Base-by-base conservation (phyloP, 1,140 invertebrate genomes). In the Trichogramma pretiosum region DNA sequence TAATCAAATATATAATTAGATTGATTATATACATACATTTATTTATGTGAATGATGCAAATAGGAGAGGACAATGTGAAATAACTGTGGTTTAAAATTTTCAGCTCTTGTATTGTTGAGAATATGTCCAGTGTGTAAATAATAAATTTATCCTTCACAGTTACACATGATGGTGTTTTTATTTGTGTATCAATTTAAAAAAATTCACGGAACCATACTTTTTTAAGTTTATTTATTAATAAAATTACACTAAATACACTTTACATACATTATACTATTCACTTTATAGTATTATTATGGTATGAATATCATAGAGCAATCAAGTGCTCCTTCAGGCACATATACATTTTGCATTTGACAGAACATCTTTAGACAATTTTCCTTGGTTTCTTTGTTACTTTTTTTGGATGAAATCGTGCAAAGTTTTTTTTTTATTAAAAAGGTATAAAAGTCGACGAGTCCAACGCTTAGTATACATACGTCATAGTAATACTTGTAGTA, bases 61-160 rank as follows among this genome's bases (percentile, higher is more conserved):
- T n/a, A n/a, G n/a, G n/a, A n/a, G n/a, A n/a, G n/a, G n/a, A n/a
- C n/a, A n/a, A n/a, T n/a, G n/a, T n/a, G n/a, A n/a, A n/a, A n/a
- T n/a, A n/a, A n/a, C n/a, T n/a, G n/a, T n/a, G n/a, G n/a, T n/a
- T n/a, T n/a, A n/a, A n/a, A n/a, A n/a, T n/a, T n/a, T n/a, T n/a
- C n/a, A n/a, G n/a, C n/a, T n/a, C n/a, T n/a, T 39, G 28, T 50
- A 44, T 8, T 39, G 28, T 38, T 28, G 18, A 49, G n/a, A 32
- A n/a, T 9, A 44, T 33, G 41, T 39, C 5, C 36, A 44, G 21
- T 45, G 58, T 64, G 56, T 62, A 60, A 65, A 65, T 65, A 65
- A 65, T 62, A 39, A 59, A 62, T 65, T 64, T 62, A 64, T 63
- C 62, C 46, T 53, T 44, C 53, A 59, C 46, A 57, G 30, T 30